Evolutionary conservation across 2,888 invertebrate species (phyloP).

Genomic region (Tenthredo mesomela): DNA sequence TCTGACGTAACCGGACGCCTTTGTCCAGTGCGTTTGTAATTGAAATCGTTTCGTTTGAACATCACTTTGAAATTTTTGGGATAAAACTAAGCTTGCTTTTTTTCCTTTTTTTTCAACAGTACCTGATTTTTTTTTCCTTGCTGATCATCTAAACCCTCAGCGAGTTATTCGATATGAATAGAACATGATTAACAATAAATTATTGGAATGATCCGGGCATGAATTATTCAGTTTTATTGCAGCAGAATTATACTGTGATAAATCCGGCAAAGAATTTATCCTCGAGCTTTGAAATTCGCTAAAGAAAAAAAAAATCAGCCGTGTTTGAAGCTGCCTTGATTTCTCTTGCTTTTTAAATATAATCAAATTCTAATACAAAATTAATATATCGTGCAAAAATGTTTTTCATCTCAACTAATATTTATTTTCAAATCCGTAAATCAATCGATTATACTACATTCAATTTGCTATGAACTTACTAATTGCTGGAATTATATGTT

Average conservation of each 20-base stretch:
- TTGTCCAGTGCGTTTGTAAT: neutral
- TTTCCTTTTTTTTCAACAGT: neutral
- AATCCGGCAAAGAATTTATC: neutral
- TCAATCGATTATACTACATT: neutral
- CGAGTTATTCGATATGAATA: neutral
- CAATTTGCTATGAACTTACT: too few relatives aligned
- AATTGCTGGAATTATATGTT: too few relatives aligned
- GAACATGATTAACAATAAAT: slow-evolving; percentile 24
- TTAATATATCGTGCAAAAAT: neutral
- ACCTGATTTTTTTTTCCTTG: neutral
- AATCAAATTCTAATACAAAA: neutral
- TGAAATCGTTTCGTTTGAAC: neutral
- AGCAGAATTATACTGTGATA: neutral
- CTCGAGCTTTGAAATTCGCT: neutral
- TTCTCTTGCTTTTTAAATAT: neutral
- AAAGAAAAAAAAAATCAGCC: neutral
- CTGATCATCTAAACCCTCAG: neutral
- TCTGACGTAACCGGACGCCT: neutral
- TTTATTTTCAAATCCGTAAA: neutral
- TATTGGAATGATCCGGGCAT: neutral
- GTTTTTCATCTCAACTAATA: too few relatives aligned
- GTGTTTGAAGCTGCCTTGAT: neutral
- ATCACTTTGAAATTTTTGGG: neutral
- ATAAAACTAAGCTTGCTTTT: neutral
- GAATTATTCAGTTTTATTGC: slow-evolving; percentile 22